These are phyloP conservation scores for Microtus richardsoni DNA, from an alignment of 2,113 vertebrate genomes.

Conservation along the genomic window DNA sequence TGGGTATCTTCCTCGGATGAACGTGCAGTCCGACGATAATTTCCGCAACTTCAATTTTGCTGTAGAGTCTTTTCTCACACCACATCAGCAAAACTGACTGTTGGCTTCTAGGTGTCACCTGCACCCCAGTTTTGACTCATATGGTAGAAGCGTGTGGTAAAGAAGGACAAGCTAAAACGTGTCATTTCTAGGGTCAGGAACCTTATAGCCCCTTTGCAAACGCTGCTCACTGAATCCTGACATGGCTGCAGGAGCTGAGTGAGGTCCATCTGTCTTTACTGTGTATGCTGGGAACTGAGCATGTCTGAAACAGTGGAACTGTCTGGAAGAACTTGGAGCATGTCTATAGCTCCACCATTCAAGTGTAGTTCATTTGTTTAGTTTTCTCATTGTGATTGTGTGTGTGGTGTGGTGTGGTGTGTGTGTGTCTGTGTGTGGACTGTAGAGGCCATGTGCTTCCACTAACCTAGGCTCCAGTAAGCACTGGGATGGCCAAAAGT, in stretches of 20 bases:
- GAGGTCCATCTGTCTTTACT: background rate
- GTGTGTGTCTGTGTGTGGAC: background rate
- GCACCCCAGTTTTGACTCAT: background rate
- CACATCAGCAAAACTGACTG: background rate
- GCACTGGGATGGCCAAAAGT: background rate
- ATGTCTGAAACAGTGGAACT: too few relatives aligned
- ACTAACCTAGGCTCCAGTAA: background rate
- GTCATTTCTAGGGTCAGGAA: background rate
- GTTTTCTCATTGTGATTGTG: background rate
- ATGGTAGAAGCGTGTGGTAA: background rate
- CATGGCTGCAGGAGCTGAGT: background rate
- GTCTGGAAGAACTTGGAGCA: background rate
- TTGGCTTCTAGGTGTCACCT: background rate
- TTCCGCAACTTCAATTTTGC: background rate
- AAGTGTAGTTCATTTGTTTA: background rate
- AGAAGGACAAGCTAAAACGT: background rate
- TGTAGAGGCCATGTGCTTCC: too few relatives aligned
- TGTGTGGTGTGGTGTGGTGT: background rate
- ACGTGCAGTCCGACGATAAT: background rate
- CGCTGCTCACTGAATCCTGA: background rate
- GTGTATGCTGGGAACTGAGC: background rate
- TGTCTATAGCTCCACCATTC: background rate
- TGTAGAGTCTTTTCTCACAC: background rate
- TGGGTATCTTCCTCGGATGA: background rate
- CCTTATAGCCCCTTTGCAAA: background rate